phyloP scores from a whole-genome alignment of 1,140 invertebrate species.

The Rhopalosiphum maidis region DNA sequence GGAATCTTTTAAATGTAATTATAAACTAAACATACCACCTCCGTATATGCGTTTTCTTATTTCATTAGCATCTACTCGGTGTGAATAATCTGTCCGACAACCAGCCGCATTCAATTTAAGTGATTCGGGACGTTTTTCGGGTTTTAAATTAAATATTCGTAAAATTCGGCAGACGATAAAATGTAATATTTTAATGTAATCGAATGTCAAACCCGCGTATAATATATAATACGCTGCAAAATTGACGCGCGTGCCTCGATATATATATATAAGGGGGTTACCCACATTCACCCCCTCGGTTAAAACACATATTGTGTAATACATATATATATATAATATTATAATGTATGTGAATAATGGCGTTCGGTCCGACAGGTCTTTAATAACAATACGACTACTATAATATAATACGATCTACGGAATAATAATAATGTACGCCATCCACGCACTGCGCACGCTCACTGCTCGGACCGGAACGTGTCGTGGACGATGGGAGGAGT shows the following conservation, averaged over 20 bases:
- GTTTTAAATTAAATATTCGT: constrained; percentile 1
- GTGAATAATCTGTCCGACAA: background rate
- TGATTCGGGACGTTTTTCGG: background rate
- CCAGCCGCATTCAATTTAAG: background rate
- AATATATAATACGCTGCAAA: background rate
- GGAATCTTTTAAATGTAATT: background rate
- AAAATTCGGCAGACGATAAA: background rate
- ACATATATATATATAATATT: background rate
- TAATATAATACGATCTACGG: background rate
- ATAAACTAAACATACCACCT: background rate
- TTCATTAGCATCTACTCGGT: background rate
- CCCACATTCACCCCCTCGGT: background rate
- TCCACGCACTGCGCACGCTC: background rate
- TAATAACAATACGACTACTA: constrained; percentile 17
- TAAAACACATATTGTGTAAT: background rate
- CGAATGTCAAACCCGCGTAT: background rate
- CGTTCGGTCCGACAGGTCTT: background rate
- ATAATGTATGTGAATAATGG: constrained; percentile 17
- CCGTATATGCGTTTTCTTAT: background rate
- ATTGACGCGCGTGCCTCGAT: background rate
- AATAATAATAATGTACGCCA: constrained; percentile 3
- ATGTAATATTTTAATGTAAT: constrained; percentile 1
- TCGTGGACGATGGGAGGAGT: background rate
- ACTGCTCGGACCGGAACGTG: background rate
- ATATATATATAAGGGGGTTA: background rate